These are phyloP conservation scores for Notothenia coriiceps DNA, from an alignment of 2,113 vertebrate species.

Conservation along the genomic window DNA sequence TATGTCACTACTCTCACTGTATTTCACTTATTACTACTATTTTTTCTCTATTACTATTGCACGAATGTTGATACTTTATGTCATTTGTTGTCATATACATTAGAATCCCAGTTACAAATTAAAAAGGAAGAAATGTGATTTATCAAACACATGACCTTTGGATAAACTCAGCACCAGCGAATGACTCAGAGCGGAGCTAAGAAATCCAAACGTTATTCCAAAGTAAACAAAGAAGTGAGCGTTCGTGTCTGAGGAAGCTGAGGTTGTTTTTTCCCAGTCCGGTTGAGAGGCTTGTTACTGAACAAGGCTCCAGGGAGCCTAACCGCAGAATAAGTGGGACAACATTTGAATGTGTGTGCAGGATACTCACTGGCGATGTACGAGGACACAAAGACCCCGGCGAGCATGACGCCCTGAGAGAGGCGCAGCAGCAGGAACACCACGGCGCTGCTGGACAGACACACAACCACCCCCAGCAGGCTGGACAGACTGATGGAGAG, in stretches of 20 bases:
- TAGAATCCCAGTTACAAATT: not conserved
- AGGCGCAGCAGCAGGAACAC: constrained; percentile 84
- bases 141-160: not conserved
- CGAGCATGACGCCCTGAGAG: constrained; percentile 83
- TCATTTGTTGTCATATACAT: not conserved
- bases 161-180: not conserved
- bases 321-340: not conserved
- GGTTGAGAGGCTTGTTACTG: not conserved
- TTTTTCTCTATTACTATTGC: not conserved
- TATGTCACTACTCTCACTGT: not conserved
- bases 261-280: not conserved
- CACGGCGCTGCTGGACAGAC: constrained; percentile 80
- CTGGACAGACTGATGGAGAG: constrained; percentile 82
- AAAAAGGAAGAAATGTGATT: not conserved
- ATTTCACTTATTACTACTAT: not conserved
- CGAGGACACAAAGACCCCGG: constrained; percentile 87
- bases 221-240: constrained; percentile 21
- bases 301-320: constrained; percentile 5
- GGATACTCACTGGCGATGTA: constrained; percentile 85
- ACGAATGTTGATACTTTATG: not conserved
- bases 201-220: constrained; percentile 6
- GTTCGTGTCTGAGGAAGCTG: not conserved
- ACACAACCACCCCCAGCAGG: constrained; percentile 80
- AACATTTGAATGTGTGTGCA: not conserved
- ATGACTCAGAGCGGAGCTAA: not conserved